A percentile compares a stretch with the other conserved stretches of the same genome.
Evolutionary conservation across 2,113 vertebrate genomes (phyloP).

Genomic region (Odontophorus gujanensis): DNA sequence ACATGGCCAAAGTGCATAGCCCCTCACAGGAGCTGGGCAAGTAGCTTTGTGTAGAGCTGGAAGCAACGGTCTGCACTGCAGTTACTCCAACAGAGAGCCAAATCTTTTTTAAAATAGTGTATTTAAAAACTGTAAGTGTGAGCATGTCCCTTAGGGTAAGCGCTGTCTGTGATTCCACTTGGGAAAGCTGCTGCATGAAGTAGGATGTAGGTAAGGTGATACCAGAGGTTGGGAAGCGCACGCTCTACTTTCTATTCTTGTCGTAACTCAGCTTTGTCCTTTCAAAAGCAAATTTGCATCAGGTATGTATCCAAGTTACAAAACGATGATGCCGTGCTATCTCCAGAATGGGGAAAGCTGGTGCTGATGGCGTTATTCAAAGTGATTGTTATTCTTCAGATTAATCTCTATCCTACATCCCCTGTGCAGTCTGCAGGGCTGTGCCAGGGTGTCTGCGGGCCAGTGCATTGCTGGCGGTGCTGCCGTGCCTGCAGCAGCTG

Average conservation of each 20-base stretch:
- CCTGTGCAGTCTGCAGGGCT: not conserved
- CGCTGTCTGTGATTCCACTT: not conserved
- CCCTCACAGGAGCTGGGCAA: not conserved
- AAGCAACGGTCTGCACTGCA: not conserved
- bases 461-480: not conserved
- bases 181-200: not conserved
- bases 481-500: not conserved
- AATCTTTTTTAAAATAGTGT: not conserved
- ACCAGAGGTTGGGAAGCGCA: not conserved
- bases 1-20: not conserved
- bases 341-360: not conserved
- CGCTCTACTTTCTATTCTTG: not conserved
- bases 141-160: not conserved
- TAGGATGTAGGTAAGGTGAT: not conserved
- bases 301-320: not conserved
- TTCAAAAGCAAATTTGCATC: not conserved
- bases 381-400: not conserved
- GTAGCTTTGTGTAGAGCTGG: not conserved
- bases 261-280: not conserved
- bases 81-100: not conserved
- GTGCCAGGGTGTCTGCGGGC: not conserved
- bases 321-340: not conserved
- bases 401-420: not conserved
- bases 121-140: not conserved
- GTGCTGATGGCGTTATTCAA: not conserved